Evolutionary conservation across 2,797 vertebrate genomes (phyloP), one percentile per base, ranked within the genome.

Genomic region (Sciurus vulgaris): DNA sequence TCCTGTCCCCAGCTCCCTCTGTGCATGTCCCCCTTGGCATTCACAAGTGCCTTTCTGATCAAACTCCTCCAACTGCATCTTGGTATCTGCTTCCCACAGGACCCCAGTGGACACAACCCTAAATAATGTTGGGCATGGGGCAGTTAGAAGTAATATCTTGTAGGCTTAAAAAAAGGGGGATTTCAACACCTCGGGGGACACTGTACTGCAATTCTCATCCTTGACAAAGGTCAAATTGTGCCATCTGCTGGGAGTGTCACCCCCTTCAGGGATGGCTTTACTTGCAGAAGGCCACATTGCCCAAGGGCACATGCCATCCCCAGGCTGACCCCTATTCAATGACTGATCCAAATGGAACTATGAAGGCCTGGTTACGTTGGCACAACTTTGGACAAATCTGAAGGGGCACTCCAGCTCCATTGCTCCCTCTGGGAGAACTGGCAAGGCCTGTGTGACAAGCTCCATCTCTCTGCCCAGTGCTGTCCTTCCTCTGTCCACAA

Each of bases 131-230:
- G 78, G 13, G 9, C n/a, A 4, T 41, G 33, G 8, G 17, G 38
- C 12, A 20, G 15, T 35, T 63, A 59, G 30, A 33, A 65, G 12
- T 41, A 72, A 13, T 49, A 78, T 13, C 20, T 38, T 26, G 9
- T 73, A 24, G 20, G 67, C 30, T 85, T 72, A 51, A 73, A 22
- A 51, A 18, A 56, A 12, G 0, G 33, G 17, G 2, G 4, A 69
- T 47, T 70, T 74, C 54, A 35, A 20, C 56, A 35, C 47, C 10
- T 9, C 0, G 10, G n/a, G 4, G 8, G 33, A n/a, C 30, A 41
- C 26, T 17, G 1, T 49, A 35, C 11, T 35, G 1, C 4, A 17
- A 1, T 51, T 22, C 24, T 7, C 1, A 2, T 6, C 28, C 8
- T 56, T 33, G 4, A 30, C 47, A 49, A 54, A 10, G 6, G 30